Base-by-base conservation (phyloP, 2,888 invertebrate species). In the Pachliopta kotzebuea region DNA sequence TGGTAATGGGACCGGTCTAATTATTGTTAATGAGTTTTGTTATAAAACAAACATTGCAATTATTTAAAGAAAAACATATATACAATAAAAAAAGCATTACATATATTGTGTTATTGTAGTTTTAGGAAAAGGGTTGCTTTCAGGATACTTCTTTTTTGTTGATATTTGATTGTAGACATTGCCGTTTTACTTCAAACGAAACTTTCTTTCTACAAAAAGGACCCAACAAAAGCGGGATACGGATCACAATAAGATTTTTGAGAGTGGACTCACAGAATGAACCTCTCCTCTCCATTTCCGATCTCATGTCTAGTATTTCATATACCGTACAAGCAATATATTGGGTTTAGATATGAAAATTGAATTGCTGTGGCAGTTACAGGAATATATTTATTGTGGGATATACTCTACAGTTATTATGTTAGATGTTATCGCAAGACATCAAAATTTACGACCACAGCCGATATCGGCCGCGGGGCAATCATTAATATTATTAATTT, bases 341-440 rank as follows among this genome's bases (percentile, higher is more conserved):
- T n/a, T 45, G 45, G 37, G 14, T n/a, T 37, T 37, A 6, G 45
- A 45, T n/a, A 45, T 45, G 37, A 37, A 1, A 37, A 11, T 37
- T 14, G 11, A 45, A 18, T n/a, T 45, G 18, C 9, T 45, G n/a
- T 45, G 4, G 18, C 7, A 14, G 18, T 45, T n/a, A n/a, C 45
- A 45, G 37, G 31, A 60, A 45, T n/a, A 45, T 45, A 45, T 45
- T n/a, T n/a, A 45, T 45, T n/a, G 18, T 45, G 18, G n/a, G n/a
- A 45, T 45, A 45, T 45, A 45, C 45, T 45, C 45, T n/a, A 45
- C n/a, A 45, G n/a, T 45, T 45, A 45, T 45, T 45, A n/a, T 4
- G n/a, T 6, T 45, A 45, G 18, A 45, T 45, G 45, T 45, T 45
- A n/a, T 45, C 45, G n/a, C n/a, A 45, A n/a, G 24, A 60, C 29